Base-by-base conservation (phyloP, 2,888 invertebrate species). In the Scaptomyza polygonia region DNA sequence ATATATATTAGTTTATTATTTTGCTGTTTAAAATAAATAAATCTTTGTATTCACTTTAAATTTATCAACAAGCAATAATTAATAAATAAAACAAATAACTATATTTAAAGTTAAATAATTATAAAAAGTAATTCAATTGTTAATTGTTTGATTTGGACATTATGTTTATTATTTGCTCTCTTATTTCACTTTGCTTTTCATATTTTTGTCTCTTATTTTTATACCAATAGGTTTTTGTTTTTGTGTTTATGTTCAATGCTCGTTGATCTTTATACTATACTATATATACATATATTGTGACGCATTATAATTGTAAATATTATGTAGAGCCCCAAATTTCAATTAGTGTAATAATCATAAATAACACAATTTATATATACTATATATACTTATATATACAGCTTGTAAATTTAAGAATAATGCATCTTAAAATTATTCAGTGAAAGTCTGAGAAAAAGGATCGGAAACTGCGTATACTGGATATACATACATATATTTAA, bases 251-350 rank as follows among this genome's bases (percentile, higher is more conserved):
- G n/a, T n/a, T n/a, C n/a, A n/a, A n/a, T n/a, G n/a, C n/a, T n/a
- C n/a, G n/a, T n/a, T n/a, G n/a, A n/a, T n/a, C n/a, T n/a, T n/a
- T n/a, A n/a, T n/a, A n/a, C n/a, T n/a, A n/a, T n/a, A n/a, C n/a
- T 21, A 36, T 14, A 34, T n/a, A 36, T 5, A 14, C 7, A 36
- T 36, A 27, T 53, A 30, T 59, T 61, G 34, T 32, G 39, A 40
- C 49, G 43, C 59, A 66, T 45, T 51, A 12, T 59, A 44, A 61
- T 36, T 69, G 72, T 71, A 69, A 44, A 71, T 64, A 69, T 47
- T 64, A 49, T 44, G 40, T 61, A 55, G 14, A 61, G 25, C 34
- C 29, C 8, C 8, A 44, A 55, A 30, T 53, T 64, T 48, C 52
- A 71, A 48, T 39, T 56, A 52, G 25, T 45, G 11, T 40, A 67